These are phyloP conservation scores for Nesometra sesokonis DNA, from an alignment of 35 echinoderm and acorn worm species.

Conservation along the genomic window DNA sequence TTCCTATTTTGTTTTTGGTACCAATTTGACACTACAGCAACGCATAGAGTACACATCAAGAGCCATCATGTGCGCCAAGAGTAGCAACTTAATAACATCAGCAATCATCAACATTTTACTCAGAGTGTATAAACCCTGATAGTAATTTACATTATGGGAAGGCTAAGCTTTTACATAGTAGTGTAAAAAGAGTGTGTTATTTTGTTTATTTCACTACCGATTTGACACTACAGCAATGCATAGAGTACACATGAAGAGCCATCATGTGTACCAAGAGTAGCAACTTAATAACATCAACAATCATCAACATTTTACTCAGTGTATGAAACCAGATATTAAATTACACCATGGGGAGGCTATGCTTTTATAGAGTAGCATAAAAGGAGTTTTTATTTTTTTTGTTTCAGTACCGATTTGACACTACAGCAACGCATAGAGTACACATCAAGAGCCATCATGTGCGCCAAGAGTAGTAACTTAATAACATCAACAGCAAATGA, in stretches of 20 bases:
- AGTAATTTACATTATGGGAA: too few relatives aligned
- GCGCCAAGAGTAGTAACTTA: slow-evolving; percentile 79
- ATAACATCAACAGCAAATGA: slow-evolving; percentile 77
- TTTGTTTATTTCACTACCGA: slow-evolving; percentile 34
- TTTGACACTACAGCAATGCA: slow-evolving; percentile 61
- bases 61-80: slow-evolving; percentile 85
- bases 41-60: slow-evolving; percentile 84
- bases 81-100: slow-evolving; percentile 67
- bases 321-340: too few relatives aligned
- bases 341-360: too few relatives aligned
- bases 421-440: slow-evolving; percentile 85
- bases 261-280: slow-evolving; percentile 90
- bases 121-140: too few relatives aligned
- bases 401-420: slow-evolving; percentile 55
- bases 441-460: slow-evolving; percentile 80
- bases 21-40: slow-evolving; percentile 61
- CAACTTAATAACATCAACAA: slow-evolving; percentile 59
- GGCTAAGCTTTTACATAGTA: too few relatives aligned
- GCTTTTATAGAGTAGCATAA: too few relatives aligned
- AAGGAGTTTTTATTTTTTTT: not conserved
- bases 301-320: too few relatives aligned
- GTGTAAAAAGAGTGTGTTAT: too few relatives aligned
- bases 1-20: slow-evolving; percentile 21
- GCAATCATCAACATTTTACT: too few relatives aligned
- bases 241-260: slow-evolving; percentile 79